Percentiles rank a stretch among this genome's conserved stretches.
These are phyloP conservation scores for Eumerus sabulonum DNA, from an alignment of 2,888 invertebrate species.

Conservation along the genomic window DNA sequence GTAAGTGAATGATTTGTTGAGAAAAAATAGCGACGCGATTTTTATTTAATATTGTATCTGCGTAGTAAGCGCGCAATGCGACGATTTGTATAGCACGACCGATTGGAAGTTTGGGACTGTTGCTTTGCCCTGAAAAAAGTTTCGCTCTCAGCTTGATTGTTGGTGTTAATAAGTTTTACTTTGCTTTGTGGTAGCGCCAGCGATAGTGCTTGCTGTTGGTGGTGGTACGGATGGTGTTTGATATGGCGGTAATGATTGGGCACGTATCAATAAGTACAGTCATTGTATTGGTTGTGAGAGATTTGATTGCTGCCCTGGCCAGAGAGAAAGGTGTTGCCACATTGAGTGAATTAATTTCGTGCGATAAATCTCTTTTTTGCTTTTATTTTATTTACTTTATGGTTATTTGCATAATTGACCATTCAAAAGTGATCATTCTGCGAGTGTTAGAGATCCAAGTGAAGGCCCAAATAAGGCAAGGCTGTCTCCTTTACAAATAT, in stretches of 20 bases:
- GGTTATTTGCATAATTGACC: conserved; percentile 32
- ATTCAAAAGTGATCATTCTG: no score
- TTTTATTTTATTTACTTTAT: not conserved
- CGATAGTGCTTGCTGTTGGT: conserved; percentile 22
- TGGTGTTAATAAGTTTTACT: conserved; percentile 58
- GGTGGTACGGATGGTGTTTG: conserved; percentile 32
- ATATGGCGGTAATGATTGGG: not conserved
- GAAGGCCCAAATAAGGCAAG: no score
- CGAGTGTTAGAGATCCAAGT: no score
- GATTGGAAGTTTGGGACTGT: conserved; percentile 72
- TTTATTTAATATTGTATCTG: no score
- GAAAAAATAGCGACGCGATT: no score
- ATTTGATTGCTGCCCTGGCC: no score
- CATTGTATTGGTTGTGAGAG: no score
- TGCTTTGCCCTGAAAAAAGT: conserved; percentile 64
- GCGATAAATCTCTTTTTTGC: conserved; percentile 27
- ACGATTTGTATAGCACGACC: conserved; percentile 69
- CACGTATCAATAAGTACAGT: no score
- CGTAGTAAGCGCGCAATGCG: conserved; percentile 60
- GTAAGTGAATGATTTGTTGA: no score
- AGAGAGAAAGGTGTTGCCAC: no score
- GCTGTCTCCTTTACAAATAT: no score
- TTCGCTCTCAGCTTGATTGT: conserved; percentile 54
- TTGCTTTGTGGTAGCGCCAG: conserved; percentile 29
- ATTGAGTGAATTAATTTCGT: conserved; percentile 7